Conservation (phyloP, 2,113 vertebrate genomes). For the Psittacula cyanocephala region DNA sequence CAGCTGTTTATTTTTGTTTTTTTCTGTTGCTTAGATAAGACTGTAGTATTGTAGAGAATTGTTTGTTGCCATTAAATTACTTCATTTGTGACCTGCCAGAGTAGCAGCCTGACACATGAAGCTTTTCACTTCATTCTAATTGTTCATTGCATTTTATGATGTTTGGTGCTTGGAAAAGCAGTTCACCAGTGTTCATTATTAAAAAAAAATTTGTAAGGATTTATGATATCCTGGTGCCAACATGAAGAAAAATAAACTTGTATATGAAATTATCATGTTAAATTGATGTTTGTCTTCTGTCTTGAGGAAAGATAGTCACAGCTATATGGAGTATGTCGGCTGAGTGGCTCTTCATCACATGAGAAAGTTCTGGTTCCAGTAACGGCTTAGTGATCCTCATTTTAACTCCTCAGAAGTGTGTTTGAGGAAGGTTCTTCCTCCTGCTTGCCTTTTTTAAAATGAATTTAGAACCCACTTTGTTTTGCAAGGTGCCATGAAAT, state of each 20-base stretch:
- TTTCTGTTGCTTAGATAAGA: neutral
- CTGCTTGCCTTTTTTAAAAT: neutral
- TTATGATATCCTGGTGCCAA: neutral
- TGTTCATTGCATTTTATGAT: neutral
- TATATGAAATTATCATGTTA: neutral
- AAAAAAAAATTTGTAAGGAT: neutral
- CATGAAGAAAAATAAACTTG: neutral
- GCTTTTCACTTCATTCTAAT: neutral
- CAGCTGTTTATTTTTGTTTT: neutral
- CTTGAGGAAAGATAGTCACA: neutral
- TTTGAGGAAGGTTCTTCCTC: neutral
- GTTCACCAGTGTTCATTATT: neutral
- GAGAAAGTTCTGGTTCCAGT: neutral
- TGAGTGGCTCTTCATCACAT: neutral
- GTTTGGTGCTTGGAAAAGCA: neutral
- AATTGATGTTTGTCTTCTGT: neutral
- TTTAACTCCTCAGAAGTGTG: neutral
- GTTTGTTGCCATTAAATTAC: neutral
- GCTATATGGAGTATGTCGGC: neutral
- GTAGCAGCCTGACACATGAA: neutral
- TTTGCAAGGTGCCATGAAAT: neutral
- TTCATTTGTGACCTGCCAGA: neutral
- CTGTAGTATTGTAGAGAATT: neutral
- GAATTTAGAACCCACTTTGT: neutral
- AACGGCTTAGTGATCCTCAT: neutral